Percentiles rank a stretch among this genome's conserved stretches.
phyloP scores from a whole-genome alignment of 1,140 invertebrate species.

The Nephotettix cincticeps region DNA sequence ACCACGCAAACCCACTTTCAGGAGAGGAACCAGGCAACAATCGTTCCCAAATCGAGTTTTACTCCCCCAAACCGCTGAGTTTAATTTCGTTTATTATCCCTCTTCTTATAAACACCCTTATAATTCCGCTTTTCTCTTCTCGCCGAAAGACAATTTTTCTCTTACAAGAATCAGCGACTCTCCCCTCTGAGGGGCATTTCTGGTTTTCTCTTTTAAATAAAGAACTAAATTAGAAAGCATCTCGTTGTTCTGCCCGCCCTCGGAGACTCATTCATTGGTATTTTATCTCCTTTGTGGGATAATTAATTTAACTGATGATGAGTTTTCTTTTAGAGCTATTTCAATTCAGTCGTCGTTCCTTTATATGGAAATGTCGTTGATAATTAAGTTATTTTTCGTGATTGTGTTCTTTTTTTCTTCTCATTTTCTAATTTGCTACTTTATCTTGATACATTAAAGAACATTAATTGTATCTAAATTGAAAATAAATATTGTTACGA shows the following conservation, averaged over 20 bases:
- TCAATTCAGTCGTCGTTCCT: neutral
- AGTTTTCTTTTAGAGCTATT: neutral
- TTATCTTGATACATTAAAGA: too few species aligned
- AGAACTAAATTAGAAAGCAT: slow-evolving; percentile 12
- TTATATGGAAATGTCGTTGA: neutral
- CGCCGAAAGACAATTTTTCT: slow-evolving; percentile 3
- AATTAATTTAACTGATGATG: slow-evolving; percentile 13
- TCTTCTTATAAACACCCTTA: slow-evolving; percentile 4
- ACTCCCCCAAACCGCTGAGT: neutral
- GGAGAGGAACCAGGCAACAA: neutral
- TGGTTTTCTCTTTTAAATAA: slow-evolving; percentile 8
- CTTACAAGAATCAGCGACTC: neutral
- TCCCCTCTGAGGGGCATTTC: neutral
- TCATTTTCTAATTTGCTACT: too few species aligned
- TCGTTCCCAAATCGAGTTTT: neutral
- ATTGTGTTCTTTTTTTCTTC: too few species aligned
- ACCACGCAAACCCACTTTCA: neutral
- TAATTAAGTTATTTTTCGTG: too few species aligned
- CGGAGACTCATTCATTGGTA: slow-evolving; percentile 1
- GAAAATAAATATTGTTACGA: too few species aligned
- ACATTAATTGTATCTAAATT: too few species aligned
- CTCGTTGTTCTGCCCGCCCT: neutral
- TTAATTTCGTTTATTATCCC: slow-evolving; percentile 7
- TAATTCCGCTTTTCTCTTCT: slow-evolving; percentile 2
- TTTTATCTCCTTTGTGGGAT: slow-evolving; percentile 1